A percentile compares a stretch with the other conserved stretches of the same genome.
Evolutionary conservation across 2,888 invertebrate genomes (phyloP).

Genomic region (Hyposoter dolosus): DNA sequence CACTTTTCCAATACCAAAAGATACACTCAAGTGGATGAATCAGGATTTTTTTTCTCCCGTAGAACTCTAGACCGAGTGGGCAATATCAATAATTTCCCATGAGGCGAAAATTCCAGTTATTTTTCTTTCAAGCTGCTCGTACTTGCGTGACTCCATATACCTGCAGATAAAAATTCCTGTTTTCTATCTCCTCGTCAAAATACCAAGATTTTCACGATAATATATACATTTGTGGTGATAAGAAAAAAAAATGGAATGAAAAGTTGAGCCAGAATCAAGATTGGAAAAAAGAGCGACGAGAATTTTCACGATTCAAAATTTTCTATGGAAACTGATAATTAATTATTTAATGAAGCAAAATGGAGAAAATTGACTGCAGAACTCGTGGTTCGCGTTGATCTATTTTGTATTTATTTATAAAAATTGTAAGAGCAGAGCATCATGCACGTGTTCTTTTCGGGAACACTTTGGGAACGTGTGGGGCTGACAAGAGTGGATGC

Average conservation of each 20-base stretch:
- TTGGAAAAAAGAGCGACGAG: not conserved
- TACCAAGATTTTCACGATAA: not conserved
- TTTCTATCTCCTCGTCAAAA: not conserved
- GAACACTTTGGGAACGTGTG: constrained; percentile 15
- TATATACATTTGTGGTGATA: not conserved
- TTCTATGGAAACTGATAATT: not conserved
- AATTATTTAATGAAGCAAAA: not conserved
- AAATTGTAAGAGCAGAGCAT: not conserved
- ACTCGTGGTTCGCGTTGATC: not conserved
- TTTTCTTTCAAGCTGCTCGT: constrained; percentile 16
- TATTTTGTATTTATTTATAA: not conserved
- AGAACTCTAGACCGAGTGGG: constrained; percentile 9
- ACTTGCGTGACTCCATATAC: constrained; percentile 6
- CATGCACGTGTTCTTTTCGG: constrained; percentile 17
- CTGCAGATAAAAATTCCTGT: constrained; percentile 1
- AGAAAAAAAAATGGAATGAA: not conserved
- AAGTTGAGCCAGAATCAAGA: not conserved
- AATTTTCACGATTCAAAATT: not conserved
- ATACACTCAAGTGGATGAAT: not conserved
- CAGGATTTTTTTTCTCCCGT: not conserved
- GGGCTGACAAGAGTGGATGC: constrained; percentile 26
- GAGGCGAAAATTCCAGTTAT: constrained; percentile 21
- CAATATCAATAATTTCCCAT: constrained; percentile 43
- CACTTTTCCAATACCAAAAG: not conserved
- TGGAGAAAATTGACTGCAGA: not conserved